Evolutionary conservation across 2,888 invertebrate species (phyloP), one percentile per base, ranked within the genome.

Genomic region (Eristalinus aeneus): DNA sequence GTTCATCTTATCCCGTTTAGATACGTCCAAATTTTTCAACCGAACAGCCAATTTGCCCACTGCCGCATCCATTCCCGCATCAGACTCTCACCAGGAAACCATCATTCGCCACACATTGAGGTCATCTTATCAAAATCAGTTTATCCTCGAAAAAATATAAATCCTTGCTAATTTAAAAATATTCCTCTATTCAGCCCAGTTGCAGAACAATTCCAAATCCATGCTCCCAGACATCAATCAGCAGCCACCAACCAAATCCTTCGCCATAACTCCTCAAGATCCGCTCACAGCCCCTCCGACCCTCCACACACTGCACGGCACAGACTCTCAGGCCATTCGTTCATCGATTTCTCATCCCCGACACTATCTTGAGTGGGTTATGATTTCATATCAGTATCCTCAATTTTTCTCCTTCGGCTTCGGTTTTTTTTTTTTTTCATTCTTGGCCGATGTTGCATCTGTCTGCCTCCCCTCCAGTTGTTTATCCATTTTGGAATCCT

Each of bases 401-500:
- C 39, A 53, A 3, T 16, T 32, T 72, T 23, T 72, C 53, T 46
- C n/a, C 39, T 46, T 27, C 27, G 27, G 2, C 27, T 27, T 27
- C 27, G 5, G 9, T 34, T 11, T 4, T 39, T 39, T 46, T 39
- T 46, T 46, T 46, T 6, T 4, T 12, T 12, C n/a, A n/a, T 46
- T 16, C 16, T 6, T 16, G 16, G 16, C 53, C 63, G 36, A 20
- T 64, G 71, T 56, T 71, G 58, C 71, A 68, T 74, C 75, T 79
- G 75, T 75, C 74, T 79, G 53, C 61, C 67, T 16, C 72, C 2
- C 63, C 22, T 36, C 54, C 58, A 64, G 71, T 56, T 69, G 65
- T 74, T 68, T 84, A 68, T 71, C 54, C 67, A 61, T 76, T 76
- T 69, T 22, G 31, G 31, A 76, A 80, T 58, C 61, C 23, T 64